Evolutionary conservation across 2,888 invertebrate species (phyloP).

Genomic region (Carterocephalus palaemon): DNA sequence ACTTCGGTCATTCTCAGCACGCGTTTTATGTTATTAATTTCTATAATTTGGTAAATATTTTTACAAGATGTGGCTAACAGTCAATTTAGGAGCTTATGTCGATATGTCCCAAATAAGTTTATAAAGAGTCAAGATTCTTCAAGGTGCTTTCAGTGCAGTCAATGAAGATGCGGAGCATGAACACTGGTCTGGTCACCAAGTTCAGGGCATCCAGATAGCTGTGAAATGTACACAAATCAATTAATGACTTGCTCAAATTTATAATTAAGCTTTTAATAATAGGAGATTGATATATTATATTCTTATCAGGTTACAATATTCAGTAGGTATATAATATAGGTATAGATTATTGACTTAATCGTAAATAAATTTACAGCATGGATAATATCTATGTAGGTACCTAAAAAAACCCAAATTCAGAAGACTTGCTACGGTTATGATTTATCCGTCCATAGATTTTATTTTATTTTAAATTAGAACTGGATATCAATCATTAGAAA

Average conservation of each 20-base stretch:
- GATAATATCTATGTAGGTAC: too few relatives aligned
- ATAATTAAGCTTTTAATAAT: too few relatives aligned
- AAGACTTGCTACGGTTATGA: too few relatives aligned
- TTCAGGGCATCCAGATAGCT: slow-evolving; percentile 56
- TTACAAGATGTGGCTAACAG: neutral
- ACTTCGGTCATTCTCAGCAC: slow-evolving; percentile 23
- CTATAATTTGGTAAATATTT: neutral
- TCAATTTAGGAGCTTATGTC: slow-evolving; percentile 2
- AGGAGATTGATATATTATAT: too few relatives aligned
- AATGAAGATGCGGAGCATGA: slow-evolving; percentile 18
- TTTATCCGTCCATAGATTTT: too few relatives aligned
- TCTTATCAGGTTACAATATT: too few relatives aligned
- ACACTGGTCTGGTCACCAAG: slow-evolving; percentile 18
- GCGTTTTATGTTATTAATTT: neutral
- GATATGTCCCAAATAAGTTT: slow-evolving; percentile 14
- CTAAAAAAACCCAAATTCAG: too few relatives aligned
- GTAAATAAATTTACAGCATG: too few relatives aligned
- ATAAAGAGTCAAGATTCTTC: slow-evolving; percentile 10
- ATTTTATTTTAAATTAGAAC: too few relatives aligned
- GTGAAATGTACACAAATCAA: slow-evolving; percentile 56
- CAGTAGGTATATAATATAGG: too few relatives aligned
- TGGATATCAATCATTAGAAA: too few relatives aligned
- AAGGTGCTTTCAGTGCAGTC: slow-evolving; percentile 11
- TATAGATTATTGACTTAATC: too few relatives aligned
- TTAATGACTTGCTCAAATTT: slow-evolving; percentile 22